phyloP scores from a whole-genome alignment of 2,113 vertebrate genomes.

The Bambusicola thoracicus region DNA sequence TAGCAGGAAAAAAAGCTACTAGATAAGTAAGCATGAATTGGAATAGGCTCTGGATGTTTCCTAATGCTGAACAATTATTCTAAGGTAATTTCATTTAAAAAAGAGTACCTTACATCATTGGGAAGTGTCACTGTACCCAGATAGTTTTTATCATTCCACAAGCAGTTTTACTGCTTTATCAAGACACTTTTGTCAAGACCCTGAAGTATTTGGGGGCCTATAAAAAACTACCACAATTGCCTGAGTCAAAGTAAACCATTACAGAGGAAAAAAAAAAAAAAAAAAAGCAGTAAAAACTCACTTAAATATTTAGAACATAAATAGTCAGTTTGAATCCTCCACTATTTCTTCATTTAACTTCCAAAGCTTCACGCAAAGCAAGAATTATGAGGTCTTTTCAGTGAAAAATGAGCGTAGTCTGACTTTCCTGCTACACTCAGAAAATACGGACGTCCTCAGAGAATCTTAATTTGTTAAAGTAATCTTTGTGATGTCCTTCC shows the following conservation, averaged over 20 bases:
- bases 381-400: rapidly evolving
- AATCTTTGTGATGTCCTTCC: background rate
- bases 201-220: background rate
- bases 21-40: background rate
- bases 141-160: background rate
- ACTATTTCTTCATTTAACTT: background rate
- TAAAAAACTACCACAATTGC: background rate
- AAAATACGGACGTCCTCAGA: background rate
- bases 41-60: background rate
- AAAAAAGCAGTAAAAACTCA: background rate
- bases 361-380: background rate
- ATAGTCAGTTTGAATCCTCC: background rate
- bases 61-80: background rate
- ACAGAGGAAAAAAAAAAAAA: background rate
- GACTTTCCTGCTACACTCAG: background rate
- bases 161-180: background rate
- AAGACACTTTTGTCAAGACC: background rate
- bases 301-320: background rate
- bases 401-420: background rate
- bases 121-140: background rate
- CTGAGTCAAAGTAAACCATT: background rate
- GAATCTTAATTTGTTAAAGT: background rate
- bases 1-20: background rate
- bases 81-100: background rate
- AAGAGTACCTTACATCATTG: background rate